Evolutionary conservation across 2,797 vertebrate genomes (phyloP).

Genomic region (Centropyge bicolor): DNA sequence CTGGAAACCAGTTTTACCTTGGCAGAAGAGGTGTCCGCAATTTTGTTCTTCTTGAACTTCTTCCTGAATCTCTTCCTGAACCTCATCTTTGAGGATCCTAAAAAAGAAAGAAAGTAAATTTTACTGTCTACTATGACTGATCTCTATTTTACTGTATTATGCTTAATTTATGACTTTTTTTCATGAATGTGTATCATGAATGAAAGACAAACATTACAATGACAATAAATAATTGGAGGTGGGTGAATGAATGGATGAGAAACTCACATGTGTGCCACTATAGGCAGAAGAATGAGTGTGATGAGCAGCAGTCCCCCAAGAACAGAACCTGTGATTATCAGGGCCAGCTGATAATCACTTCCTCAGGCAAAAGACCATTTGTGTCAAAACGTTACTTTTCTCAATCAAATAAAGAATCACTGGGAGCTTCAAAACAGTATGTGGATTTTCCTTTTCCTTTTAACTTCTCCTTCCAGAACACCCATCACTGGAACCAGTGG

Average conservation of each 20-base stretch:
- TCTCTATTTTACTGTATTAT: background rate
- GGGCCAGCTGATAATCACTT: conserved; percentile 12
- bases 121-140: background rate
- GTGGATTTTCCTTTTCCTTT: too few species aligned
- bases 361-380: too few species aligned
- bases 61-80: too few species aligned
- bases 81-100: conserved; percentile 65
- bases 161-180: background rate
- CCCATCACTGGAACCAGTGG: too few species aligned
- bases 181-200: too few species aligned
- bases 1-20: conserved; percentile 24
- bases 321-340: conserved; percentile 66
- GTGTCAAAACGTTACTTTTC: too few species aligned
- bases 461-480: too few species aligned
- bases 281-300: conserved; percentile 45
- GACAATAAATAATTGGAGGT: background rate
- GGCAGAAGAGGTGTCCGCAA: background rate
- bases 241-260: background rate
- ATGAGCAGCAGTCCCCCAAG: conserved; percentile 72
- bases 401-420: too few species aligned
- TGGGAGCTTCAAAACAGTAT: too few species aligned
- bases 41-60: conserved; percentile 33
- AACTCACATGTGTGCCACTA: conserved; percentile 63
- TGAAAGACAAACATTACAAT: background rate
- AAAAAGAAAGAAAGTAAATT: background rate